Percentiles rank a stretch among this genome's conserved stretches.
Evolutionary conservation across 2,113 vertebrate genomes (phyloP).

Genomic region (Oryzias curvinotus): DNA sequence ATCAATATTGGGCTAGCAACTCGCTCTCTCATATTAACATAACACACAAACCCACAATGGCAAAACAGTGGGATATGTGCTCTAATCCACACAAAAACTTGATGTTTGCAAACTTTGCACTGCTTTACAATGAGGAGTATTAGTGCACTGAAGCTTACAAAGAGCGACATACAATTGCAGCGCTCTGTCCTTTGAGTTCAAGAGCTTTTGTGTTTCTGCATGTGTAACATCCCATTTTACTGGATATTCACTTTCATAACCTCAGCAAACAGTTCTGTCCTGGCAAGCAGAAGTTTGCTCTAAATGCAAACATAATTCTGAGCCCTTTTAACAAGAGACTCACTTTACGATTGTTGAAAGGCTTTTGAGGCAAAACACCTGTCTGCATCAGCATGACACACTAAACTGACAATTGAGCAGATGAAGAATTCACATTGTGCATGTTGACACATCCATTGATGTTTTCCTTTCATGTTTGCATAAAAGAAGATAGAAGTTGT

Average conservation of each 20-base stretch:
- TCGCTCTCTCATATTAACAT: too few species aligned
- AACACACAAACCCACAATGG: too few species aligned
- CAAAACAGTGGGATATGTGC: too few species aligned
- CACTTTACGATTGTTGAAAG: slow-evolving; percentile 35
- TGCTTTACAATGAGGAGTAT: slow-evolving; percentile 1
- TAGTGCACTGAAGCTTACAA: slow-evolving; percentile 3
- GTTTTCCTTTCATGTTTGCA: slow-evolving; percentile 49
- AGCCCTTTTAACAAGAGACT: slow-evolving; percentile 24
- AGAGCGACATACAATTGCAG: slow-evolving; percentile 6
- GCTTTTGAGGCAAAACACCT: slow-evolving; percentile 57
- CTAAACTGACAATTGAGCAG: slow-evolving; percentile 38
- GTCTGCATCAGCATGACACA: slow-evolving; percentile 40
- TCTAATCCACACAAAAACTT: not conserved
- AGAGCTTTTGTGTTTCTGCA: slow-evolving; percentile 2
- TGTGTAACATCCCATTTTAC: slow-evolving; percentile 12
- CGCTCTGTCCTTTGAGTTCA: not conserved
- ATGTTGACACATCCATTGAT: slow-evolving; percentile 51
- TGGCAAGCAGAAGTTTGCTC: slow-evolving; percentile 24
- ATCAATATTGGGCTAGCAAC: too few species aligned
- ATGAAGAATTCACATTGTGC: slow-evolving; percentile 52
- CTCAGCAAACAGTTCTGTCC: slow-evolving; percentile 48
- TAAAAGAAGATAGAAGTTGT: slow-evolving; percentile 57
- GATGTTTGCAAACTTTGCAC: slow-evolving; percentile 1
- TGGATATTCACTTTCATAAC: slow-evolving; percentile 17
- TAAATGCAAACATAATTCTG: slow-evolving; percentile 33